Conservation (phyloP, 1,140 invertebrate species). For the Mamestra configurata region DNA sequence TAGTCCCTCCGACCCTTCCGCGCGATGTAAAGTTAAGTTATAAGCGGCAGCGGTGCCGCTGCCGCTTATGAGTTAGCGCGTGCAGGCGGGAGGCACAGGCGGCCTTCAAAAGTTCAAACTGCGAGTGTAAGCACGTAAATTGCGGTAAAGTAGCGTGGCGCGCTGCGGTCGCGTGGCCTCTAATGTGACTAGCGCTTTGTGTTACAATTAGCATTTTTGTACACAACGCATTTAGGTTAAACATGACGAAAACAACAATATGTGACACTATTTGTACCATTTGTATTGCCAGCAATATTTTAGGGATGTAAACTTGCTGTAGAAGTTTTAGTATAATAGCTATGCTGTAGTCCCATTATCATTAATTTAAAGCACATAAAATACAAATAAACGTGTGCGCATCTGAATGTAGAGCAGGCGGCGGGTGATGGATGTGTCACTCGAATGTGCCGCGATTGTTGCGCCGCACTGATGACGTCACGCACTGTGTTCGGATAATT, state of each 20-base stretch:
- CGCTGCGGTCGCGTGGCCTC: conserved; percentile 6
- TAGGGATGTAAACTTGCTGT: too few species aligned
- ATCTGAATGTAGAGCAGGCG: conserved; percentile 5
- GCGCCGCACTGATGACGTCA: not conserved
- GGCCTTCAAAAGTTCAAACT: not conserved
- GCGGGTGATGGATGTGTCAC: not conserved
- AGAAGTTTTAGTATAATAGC: not conserved
- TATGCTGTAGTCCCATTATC: not conserved
- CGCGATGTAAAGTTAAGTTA: conserved; percentile 43
- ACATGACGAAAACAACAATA: too few species aligned
- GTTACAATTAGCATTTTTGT: not conserved
- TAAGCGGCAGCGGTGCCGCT: conserved; percentile 16
- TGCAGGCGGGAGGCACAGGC: too few species aligned
- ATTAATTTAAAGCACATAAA: conserved; percentile 1
- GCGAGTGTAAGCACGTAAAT: conserved; percentile 47
- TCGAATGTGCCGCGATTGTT: conserved; percentile 11
- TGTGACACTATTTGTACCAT: too few species aligned
- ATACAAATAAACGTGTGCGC: conserved; percentile 11
- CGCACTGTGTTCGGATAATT: conserved; percentile 3
- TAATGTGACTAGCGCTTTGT: not conserved
- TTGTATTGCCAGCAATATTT: too few species aligned
- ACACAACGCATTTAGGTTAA: not conserved
- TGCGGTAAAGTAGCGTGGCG: conserved; percentile 27
- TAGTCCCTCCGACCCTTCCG: not conserved
- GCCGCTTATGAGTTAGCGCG: too few species aligned